These are phyloP conservation scores for Microctonus brassicae DNA, from an alignment of 2,888 invertebrate species.

Conservation along the genomic window DNA sequence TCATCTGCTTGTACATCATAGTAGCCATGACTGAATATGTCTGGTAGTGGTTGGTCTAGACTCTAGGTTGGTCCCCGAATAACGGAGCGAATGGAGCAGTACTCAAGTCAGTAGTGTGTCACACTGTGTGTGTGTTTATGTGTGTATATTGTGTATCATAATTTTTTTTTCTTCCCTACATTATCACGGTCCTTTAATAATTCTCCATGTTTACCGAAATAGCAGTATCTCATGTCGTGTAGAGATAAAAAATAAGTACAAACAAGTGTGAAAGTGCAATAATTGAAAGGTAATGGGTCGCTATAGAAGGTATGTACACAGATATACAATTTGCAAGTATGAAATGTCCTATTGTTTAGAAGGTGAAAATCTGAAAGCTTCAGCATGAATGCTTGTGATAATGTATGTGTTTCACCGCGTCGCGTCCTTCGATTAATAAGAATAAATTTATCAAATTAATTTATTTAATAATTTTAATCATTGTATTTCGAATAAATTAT, in stretches of 20 bases:
- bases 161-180: neutral
- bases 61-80: no score
- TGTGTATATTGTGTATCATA: neutral
- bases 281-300: slow-evolving; percentile 50
- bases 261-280: neutral
- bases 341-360: neutral
- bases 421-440: no score
- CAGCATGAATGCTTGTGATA: neutral
- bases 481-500: no score
- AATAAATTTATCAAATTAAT: no score
- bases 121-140: no score
- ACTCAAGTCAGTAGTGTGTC: no score
- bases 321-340: neutral
- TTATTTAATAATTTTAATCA: no score
- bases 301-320: slow-evolving; percentile 53
- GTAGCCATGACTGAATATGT: no score
- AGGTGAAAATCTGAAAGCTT: neutral
- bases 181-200: neutral
- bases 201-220: neutral
- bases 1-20: no score
- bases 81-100: no score
- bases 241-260: neutral
- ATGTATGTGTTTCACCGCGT: neutral
- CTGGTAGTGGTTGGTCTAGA: no score
- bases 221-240: neutral